These are phyloP conservation scores for Agriotes lineatus DNA, from an alignment of 2,888 invertebrate genomes.

Conservation along the genomic window DNA sequence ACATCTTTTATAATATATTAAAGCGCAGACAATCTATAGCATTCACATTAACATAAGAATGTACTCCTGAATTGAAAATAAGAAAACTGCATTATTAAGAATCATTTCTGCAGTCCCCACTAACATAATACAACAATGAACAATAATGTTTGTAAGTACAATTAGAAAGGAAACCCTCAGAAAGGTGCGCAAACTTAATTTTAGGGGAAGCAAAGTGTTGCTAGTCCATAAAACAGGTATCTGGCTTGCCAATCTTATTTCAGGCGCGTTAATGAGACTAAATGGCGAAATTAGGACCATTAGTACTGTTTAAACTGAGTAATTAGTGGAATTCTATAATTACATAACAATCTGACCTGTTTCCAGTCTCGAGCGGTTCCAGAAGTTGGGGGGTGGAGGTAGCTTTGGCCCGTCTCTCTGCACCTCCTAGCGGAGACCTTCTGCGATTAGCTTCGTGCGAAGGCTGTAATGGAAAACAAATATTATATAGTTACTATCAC, in stretches of 20 bases:
- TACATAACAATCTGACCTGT: constrained; percentile 51
- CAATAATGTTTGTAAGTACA: background rate
- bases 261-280: constrained; percentile 1
- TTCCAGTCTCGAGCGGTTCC: constrained; percentile 57
- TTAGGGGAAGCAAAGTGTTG: background rate
- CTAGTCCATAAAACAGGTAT: constrained; percentile 3
- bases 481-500: too few species aligned
- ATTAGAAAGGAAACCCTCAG: background rate
- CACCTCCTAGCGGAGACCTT: constrained; percentile 59
- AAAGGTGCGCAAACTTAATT: background rate
- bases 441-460: constrained; percentile 61
- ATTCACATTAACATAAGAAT: too few species aligned
- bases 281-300: constrained; percentile 26
- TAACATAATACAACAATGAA: too few species aligned
- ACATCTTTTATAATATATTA: too few species aligned
- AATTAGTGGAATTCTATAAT: too few species aligned
- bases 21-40: too few species aligned
- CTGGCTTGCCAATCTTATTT: background rate
- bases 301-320: constrained; percentile 23
- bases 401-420: constrained; percentile 58
- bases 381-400: constrained; percentile 64
- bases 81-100: too few species aligned
- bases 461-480: too few species aligned
- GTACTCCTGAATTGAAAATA: too few species aligned
- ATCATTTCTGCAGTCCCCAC: too few species aligned